Evolutionary conservation across 2,888 invertebrate genomes (phyloP), one percentile per base, ranked within the genome.

Genomic region (Minunthozetes semirufus): DNA sequence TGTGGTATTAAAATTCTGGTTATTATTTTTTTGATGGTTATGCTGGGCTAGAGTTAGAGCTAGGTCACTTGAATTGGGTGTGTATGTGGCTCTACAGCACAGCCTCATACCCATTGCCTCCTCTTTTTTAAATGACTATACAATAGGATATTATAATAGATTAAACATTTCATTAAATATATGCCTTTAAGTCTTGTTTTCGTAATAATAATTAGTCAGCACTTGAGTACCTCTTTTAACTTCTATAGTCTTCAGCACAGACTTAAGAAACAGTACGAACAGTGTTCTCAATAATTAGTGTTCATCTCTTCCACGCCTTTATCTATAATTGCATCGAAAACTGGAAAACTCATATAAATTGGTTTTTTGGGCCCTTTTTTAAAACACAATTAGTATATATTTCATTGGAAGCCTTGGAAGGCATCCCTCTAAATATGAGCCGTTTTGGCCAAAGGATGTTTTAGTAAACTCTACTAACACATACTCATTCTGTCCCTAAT

Each of bases 281-380:
- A 8, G 29, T 29, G 25, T 29, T 56, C 17, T 50, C 15, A 59
- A 63, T 63, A 63, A 63, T 63, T 63, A 63, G 15, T 29, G 27
- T n/a, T 29, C 63, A 63, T 63, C 63, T 63, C 17, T n/a, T 29
- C 27, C 29, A 63, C 63, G 63, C 63, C 63, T 63, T 63, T 63
- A 63, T 63, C 63, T 63, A 63, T 63, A 63, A 63, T 63, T 63
- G 63, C 63, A 63, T 63, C 63, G 27, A 11, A 63, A 9, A 48
- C n/a, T 48, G 5, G 48, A 3, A 42, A 9, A 9, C 42, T 42
- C 63, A 8, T 29, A 63, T 63, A 63, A 63, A 33, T 56, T 63
- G 63, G 63, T 29, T 63, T 63, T 33, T 6, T 17, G 5, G 27
- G 5, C 13, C 15, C 6, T 33, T 11, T n/a, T 9, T 3, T 3